phyloP scores from a whole-genome alignment of 92 coral and sea anemone genomes.

The Diadumene lineata region DNA sequence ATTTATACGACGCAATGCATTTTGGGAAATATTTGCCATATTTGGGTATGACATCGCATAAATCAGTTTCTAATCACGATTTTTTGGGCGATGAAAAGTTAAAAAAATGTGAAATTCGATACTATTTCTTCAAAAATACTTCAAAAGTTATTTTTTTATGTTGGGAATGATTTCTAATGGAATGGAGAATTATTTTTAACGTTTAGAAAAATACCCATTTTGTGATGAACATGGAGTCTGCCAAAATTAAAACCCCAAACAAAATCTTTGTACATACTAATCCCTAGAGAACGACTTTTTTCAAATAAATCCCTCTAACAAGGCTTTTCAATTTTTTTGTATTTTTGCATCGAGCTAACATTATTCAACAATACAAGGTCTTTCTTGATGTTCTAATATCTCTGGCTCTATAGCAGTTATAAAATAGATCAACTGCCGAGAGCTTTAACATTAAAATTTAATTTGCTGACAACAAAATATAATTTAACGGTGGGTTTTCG shows the following conservation, averaged over 20 bases:
- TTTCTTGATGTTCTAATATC: background rate
- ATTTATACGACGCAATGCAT: conserved; percentile 47
- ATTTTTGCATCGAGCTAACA: too few species aligned
- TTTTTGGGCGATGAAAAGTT: background rate
- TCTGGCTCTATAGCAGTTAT: background rate
- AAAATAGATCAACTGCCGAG: background rate
- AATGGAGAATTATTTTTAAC: background rate
- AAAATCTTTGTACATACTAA: background rate
- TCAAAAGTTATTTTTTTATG: too few species aligned
- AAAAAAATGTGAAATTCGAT: background rate
- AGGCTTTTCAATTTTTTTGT: background rate
- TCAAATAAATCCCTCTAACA: background rate
- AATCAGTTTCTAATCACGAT: background rate
- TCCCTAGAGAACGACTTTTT: background rate
- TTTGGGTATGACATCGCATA: conserved; percentile 27
- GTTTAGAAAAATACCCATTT: background rate
- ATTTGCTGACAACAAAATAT: background rate
- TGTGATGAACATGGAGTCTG: too few species aligned
- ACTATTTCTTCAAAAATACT: background rate
- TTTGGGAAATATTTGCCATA: conserved; percentile 41
- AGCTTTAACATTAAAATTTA: background rate
- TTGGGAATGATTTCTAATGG: background rate
- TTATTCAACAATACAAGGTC: too few species aligned
- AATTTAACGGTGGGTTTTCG: conserved; percentile 1
- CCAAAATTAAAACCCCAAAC: background rate